Base-by-base conservation (phyloP, 2,113 vertebrate genomes). In the Labeo catla region DNA sequence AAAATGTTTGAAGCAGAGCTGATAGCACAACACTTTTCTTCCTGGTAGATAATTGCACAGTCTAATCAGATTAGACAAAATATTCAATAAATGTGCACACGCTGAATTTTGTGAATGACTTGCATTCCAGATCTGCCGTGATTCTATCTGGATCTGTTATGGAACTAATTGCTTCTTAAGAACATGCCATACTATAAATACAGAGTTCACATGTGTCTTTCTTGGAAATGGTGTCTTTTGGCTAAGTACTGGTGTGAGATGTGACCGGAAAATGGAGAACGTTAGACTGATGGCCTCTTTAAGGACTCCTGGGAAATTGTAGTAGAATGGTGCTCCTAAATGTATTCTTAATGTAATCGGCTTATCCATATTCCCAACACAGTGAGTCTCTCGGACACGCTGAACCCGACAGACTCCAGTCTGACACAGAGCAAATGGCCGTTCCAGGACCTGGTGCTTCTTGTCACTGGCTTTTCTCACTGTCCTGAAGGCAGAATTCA, bases 271-370 rank as follows among this genome's bases (percentile, higher is more conserved):
- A 79, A 79, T 80, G 57, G 39, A 76, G 45, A 50, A 15, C 23
- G n/a, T 50, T 76, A n/a, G 70, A 76, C 45, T 76, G 43, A 50
- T 66, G 59, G n/a, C 12, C 79, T 49, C 19, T 65, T 43, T 80
- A 19, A 50, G 28, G 19, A 12, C 13, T 23, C 10, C 50, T 19
- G 9, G 68, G 76, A 90, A 83, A 86, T 59, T 87, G 84, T 87
- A 86, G 87, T 87, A 88, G 87, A 91, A 91, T 90, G 90, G 92
- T 93, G 89, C 92, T 94, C 91, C 91, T 91, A 91, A 91, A 92
- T 93, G 90, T 92, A 93, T 93, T 93, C 92, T 91, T 87, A 92
- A 90, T 88, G 90, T 94, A 93, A 94, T 93, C 89, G 91, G 81
- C 88, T 93, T 94, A 91, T 94, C 91, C 92, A 92, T 91, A 89